These are phyloP conservation scores for Clarias fuscus DNA, from an alignment of 2,797 vertebrate species.

Conservation along the genomic window DNA sequence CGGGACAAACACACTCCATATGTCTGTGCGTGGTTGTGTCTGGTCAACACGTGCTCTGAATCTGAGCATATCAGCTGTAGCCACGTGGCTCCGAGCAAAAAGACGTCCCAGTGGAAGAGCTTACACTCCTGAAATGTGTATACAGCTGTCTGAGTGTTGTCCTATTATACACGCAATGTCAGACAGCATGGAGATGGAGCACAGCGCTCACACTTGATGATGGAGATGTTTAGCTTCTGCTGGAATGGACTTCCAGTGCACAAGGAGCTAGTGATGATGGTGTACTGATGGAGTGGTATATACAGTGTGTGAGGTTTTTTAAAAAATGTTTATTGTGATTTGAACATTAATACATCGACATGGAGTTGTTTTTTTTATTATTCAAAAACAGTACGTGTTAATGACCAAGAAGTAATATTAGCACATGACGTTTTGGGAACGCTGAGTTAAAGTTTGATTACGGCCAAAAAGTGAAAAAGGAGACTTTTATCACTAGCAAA, in stretches of 20 bases:
- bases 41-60: slow-evolving; percentile 27
- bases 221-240: background rate
- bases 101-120: slow-evolving; percentile 50
- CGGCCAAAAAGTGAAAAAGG: background rate
- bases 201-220: slow-evolving; percentile 28
- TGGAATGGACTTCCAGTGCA: background rate
- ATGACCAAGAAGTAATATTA: background rate
- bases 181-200: slow-evolving; percentile 46
- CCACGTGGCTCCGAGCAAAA: slow-evolving; percentile 60
- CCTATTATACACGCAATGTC: slow-evolving; percentile 11
- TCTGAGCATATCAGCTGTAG: slow-evolving; percentile 53
- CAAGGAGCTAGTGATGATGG: background rate
- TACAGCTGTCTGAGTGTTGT: slow-evolving; percentile 60
- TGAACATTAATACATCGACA: background rate
- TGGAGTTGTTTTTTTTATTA: background rate
- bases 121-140: slow-evolving; percentile 52
- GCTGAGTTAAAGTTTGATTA: background rate
- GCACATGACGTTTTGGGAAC: background rate
- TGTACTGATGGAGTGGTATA: background rate
- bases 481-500: background rate
- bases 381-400: background rate
- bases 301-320: background rate
- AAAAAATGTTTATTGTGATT: too few species aligned
- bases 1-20: slow-evolving; percentile 13
- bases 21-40: slow-evolving; percentile 33